Evolutionary conservation across 2,113 vertebrate genomes (phyloP).

Genomic region (Grammomys dolichurus): DNA sequence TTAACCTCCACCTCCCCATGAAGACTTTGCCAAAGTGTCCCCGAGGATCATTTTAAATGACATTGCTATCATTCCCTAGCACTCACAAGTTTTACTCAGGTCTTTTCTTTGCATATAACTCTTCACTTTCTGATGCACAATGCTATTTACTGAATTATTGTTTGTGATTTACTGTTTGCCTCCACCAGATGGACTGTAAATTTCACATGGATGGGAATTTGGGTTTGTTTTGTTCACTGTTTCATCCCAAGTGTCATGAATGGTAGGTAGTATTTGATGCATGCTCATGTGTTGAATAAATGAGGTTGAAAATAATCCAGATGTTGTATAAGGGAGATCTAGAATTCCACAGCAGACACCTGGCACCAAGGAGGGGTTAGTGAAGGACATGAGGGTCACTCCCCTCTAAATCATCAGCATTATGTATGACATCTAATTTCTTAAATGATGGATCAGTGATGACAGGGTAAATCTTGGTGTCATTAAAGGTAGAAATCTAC

Average conservation of each 20-base stretch:
- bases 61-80: not conserved
- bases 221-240: not conserved
- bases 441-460: not conserved
- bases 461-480: not conserved
- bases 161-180: slow-evolving; percentile 39
- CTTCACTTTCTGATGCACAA: not conserved
- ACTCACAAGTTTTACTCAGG: not conserved
- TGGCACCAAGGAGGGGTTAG: not conserved
- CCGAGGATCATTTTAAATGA: not conserved
- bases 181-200: not conserved
- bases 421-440: not conserved
- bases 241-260: slow-evolving; percentile 30
- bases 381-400: not conserved
- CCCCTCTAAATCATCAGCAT: not conserved
- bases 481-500: not conserved
- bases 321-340: not conserved
- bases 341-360: not conserved
- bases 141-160: slow-evolving; percentile 33
- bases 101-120: not conserved
- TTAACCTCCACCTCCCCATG: not conserved
- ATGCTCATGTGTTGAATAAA: slow-evolving; percentile 10
- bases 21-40: not conserved
- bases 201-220: not conserved
- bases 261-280: not conserved
- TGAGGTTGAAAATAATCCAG: slow-evolving; percentile 23